Evolutionary conservation across 2,888 invertebrate genomes (phyloP).

Genomic region (Entomobrya multifasciata): DNA sequence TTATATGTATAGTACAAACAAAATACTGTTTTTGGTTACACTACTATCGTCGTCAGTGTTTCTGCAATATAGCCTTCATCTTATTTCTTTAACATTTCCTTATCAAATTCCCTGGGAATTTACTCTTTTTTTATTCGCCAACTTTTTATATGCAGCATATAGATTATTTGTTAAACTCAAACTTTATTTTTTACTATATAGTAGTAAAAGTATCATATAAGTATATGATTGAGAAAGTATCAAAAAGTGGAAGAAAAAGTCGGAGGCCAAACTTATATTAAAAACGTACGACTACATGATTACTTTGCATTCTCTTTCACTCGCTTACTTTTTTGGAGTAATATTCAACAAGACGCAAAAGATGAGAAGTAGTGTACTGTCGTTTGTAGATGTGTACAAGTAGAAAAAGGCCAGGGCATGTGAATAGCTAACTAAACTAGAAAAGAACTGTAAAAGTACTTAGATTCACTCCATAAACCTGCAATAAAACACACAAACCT

Average conservation of each 20-base stretch:
- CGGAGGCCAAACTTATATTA: conserved; percentile 56
- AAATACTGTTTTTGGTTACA: conserved; percentile 43
- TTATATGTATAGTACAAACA: no score
- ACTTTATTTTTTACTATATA: neutral
- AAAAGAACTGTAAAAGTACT: conserved; percentile 43
- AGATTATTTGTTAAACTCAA: conserved; percentile 19
- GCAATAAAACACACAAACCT: conserved; percentile 54
- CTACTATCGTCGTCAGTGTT: neutral
- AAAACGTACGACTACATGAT: conserved; percentile 47
- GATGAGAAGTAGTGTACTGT: neutral
- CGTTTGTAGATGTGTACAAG: neutral
- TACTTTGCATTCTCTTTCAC: conserved; percentile 44
- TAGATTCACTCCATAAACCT: conserved; percentile 64
- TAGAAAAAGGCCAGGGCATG: neutral
- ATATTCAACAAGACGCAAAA: neutral
- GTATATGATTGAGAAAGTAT: conserved; percentile 17
- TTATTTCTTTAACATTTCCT: conserved; percentile 60
- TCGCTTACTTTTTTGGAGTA: neutral
- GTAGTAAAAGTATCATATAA: no score
- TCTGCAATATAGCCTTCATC: neutral
- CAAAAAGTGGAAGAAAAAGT: conserved; percentile 26
- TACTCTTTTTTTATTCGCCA: conserved; percentile 39
- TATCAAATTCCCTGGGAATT: conserved; percentile 65
- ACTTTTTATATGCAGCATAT: conserved; percentile 21
- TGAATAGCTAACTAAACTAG: neutral